Conservation (phyloP, 2,888 invertebrate genomes). For the Rugalucina vietnamica region DNA sequence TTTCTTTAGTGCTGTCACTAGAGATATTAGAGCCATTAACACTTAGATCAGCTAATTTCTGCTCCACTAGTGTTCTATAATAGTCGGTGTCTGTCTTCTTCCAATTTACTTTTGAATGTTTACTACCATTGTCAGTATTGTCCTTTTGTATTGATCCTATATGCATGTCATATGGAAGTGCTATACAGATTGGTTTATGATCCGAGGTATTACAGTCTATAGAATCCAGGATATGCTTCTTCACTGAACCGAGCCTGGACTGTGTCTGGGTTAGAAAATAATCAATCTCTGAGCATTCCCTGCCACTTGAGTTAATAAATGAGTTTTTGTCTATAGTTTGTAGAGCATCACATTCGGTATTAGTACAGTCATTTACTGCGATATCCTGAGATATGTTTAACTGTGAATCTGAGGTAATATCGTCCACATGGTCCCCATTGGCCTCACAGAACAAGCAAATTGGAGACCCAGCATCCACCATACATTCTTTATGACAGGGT, state of each 20-base stretch:
- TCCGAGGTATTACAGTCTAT: background rate
- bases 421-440: too few species aligned
- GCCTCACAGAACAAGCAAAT: too few species aligned
- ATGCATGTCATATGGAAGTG: too few species aligned
- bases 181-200: background rate
- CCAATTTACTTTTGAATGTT: background rate
- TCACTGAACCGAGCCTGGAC: background rate
- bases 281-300: constrained; percentile 20
- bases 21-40: too few species aligned
- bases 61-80: background rate
- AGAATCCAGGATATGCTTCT: background rate
- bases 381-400: too few species aligned
- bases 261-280: constrained; percentile 6
- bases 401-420: too few species aligned
- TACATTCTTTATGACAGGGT: too few species aligned
- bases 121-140: too few species aligned
- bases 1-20: background rate
- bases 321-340: background rate
- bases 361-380: background rate
- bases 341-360: background rate
- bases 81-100: background rate
- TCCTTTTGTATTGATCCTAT: background rate
- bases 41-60: background rate
- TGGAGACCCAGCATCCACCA: too few species aligned
- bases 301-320: background rate